Evolutionary conservation across 2,113 vertebrate species (phyloP).

Genomic region (Hiodon alosoides): DNA sequence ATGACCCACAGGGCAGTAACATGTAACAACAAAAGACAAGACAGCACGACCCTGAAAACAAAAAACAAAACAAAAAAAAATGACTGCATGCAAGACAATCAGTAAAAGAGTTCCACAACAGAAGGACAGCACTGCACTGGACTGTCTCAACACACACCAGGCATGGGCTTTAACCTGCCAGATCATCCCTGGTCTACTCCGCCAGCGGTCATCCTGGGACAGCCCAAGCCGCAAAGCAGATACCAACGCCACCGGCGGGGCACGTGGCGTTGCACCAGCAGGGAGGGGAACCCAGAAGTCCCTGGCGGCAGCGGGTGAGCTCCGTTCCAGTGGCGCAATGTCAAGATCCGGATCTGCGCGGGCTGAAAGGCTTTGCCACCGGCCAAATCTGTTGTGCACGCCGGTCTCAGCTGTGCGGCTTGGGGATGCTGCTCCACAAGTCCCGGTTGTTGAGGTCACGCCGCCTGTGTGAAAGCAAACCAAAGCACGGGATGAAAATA

Average conservation of each 20-base stretch:
- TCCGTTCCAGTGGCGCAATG: conserved; percentile 38
- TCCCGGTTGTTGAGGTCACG: conserved; percentile 53
- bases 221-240: background rate
- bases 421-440: conserved; percentile 46
- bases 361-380: conserved; percentile 9
- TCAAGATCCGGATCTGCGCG: background rate
- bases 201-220: background rate
- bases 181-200: background rate
- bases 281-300: conserved; percentile 34
- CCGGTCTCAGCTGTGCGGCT: conserved; percentile 19
- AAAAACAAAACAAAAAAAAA: background rate
- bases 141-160: background rate
- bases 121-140: too few species aligned
- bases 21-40: background rate
- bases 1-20: too few species aligned
- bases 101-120: too few species aligned
- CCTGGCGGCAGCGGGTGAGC: background rate
- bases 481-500: background rate
- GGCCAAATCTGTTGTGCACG: conserved; percentile 39
- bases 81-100: too few species aligned
- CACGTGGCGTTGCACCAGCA: conserved; percentile 41
- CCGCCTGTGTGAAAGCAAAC: conserved; percentile 44
- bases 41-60: background rate
- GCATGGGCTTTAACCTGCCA: background rate
- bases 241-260: conserved; percentile 20